Percentiles rank a stretch among this genome's conserved stretches.
phyloP scores from a whole-genome alignment of 2,113 vertebrate species.

The Litocranius walleri region DNA sequence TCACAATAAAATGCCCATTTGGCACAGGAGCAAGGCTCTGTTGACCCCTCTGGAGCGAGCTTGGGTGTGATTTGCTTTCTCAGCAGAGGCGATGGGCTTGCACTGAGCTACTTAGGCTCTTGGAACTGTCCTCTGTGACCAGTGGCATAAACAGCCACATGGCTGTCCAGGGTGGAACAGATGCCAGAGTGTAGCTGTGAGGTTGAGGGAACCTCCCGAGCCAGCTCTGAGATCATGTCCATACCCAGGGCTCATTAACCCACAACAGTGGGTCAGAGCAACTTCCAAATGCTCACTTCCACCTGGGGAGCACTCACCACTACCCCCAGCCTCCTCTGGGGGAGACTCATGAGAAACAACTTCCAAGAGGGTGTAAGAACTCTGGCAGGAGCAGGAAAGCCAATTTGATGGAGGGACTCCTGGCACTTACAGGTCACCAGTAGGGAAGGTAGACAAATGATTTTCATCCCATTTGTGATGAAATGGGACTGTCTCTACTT shows the following conservation, averaged over 20 bases:
- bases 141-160: background rate
- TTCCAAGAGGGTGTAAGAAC: background rate
- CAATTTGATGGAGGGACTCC: background rate
- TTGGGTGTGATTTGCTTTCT: background rate
- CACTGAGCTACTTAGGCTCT: background rate
- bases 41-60: background rate
- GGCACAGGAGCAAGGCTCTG: no score
- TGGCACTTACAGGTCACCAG: background rate
- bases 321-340: background rate
- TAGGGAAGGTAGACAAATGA: background rate
- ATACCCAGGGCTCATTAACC: background rate
- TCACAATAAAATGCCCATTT: background rate
- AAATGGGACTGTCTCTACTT: background rate
- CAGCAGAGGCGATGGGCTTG: background rate
- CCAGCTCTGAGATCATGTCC: background rate
- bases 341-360: background rate
- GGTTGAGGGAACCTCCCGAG: background rate
- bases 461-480: background rate
- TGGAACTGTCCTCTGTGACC: background rate
- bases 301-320: background rate
- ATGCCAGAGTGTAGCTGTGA: background rate
- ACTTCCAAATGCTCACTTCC: background rate
- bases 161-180: background rate
- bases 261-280: background rate
- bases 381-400: background rate